phyloP scores from a whole-genome alignment of 2,113 vertebrate species.

The Tupaia chinensis region DNA sequence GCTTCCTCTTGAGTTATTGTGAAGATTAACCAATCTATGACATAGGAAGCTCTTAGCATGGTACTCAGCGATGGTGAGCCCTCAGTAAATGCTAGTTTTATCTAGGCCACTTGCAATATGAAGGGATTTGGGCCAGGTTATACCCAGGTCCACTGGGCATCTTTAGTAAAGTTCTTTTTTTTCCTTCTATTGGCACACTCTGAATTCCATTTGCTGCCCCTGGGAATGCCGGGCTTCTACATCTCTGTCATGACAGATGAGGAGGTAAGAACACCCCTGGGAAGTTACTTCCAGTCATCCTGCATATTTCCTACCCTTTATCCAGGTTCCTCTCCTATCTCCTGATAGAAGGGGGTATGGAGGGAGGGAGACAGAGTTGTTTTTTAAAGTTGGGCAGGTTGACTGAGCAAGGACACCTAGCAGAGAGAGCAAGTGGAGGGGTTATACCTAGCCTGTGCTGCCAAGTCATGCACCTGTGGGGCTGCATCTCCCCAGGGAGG shows the following conservation, averaged over 20 bases:
- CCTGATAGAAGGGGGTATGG: background rate
- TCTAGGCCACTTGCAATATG: background rate
- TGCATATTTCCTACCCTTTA: background rate
- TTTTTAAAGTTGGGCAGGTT: background rate
- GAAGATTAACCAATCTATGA: conserved; percentile 15
- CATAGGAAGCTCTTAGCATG: background rate
- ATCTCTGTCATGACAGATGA: conserved; percentile 78
- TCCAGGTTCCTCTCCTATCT: background rate
- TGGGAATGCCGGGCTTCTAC: conserved; percentile 68
- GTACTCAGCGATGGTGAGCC: background rate
- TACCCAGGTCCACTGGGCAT: background rate
- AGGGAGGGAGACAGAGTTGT: conserved; percentile 1
- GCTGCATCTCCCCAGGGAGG: background rate
- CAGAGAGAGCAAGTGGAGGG: background rate
- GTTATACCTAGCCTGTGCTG: background rate
- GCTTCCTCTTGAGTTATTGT: conserved; percentile 41
- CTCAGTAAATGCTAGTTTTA: conserved; percentile 3
- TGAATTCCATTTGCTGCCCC: conserved; percentile 68
- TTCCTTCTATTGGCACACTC: conserved; percentile 57
- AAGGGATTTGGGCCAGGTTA: conserved; percentile 29
- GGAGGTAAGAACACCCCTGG: conserved; percentile 78
- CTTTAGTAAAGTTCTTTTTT: conserved; percentile 76
- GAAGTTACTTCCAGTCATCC: background rate
- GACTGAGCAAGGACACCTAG: background rate
- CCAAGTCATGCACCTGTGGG: background rate